Conservation (phyloP, 2,888 invertebrate species). For the Chrysopilus asiliformis region DNA sequence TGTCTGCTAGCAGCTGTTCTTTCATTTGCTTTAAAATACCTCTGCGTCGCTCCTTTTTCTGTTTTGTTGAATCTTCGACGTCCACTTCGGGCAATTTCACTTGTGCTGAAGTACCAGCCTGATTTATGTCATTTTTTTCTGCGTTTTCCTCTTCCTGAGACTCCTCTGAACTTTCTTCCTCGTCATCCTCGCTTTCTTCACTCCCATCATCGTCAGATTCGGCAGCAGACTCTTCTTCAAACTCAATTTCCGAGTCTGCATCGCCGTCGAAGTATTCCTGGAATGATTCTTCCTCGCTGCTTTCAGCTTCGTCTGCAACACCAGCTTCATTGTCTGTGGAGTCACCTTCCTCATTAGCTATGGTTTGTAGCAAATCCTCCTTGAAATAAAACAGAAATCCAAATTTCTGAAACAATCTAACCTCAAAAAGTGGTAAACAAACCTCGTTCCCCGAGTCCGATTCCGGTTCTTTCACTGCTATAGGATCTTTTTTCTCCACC, state of each 20-base stretch:
- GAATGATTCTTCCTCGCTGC: constrained; percentile 20
- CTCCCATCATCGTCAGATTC: constrained; percentile 23
- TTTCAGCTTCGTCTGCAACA: constrained; percentile 12
- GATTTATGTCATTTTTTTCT: constrained; percentile 24
- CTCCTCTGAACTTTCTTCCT: constrained; percentile 27
- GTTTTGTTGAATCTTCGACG: not conserved
- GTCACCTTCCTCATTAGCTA: constrained; percentile 32
- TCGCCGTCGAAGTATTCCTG: constrained; percentile 14
- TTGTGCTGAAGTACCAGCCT: constrained; percentile 4
- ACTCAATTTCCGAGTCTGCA: constrained; percentile 18
- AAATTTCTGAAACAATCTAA: not conserved
- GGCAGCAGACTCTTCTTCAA: constrained; percentile 22
- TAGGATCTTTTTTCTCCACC: constrained; percentile 7
- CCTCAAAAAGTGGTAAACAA: constrained; percentile 3
- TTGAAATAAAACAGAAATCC: not conserved
- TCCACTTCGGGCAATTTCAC: not conserved
- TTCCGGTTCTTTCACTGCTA: constrained; percentile 4
- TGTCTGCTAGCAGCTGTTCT: constrained; percentile 2
- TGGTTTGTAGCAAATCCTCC: constrained; percentile 19
- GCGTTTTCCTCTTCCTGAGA: constrained; percentile 29
- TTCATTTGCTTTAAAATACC: constrained; percentile 4
- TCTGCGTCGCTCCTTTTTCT: too few species aligned
- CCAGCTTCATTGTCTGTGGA: constrained; percentile 36
- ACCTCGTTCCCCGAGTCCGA: constrained; percentile 8
- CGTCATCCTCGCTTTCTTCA: constrained; percentile 26